Evolutionary conservation across 1,140 invertebrate genomes (phyloP).

Genomic region (Formica selysi): DNA sequence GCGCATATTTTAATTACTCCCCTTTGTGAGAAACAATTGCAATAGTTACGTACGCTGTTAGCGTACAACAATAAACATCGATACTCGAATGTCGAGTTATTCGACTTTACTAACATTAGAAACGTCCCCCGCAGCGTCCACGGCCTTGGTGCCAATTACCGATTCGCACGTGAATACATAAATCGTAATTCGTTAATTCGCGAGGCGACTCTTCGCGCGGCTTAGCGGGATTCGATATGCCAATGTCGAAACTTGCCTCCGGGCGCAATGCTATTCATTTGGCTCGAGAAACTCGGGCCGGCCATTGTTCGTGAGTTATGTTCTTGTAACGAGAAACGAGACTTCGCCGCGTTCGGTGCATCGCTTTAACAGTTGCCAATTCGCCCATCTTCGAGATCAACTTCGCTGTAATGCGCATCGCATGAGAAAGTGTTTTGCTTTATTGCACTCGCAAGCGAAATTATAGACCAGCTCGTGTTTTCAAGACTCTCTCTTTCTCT

Average conservation of each 20-base stretch:
- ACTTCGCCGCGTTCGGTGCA: conserved; percentile 39
- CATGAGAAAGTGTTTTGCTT: conserved; percentile 47
- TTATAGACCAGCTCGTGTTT: conserved; percentile 5
- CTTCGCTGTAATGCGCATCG: conserved; percentile 12
- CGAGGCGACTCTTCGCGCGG: conserved; percentile 40
- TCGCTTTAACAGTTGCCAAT: conserved; percentile 69
- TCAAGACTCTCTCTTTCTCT: background rate
- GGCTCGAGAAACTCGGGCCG: conserved; percentile 65
- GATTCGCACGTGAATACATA: conserved; percentile 72
- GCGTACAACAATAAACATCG: conserved; percentile 15
- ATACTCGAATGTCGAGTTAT: conserved; percentile 27
- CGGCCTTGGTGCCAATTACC: conserved; percentile 74
- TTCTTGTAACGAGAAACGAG: conserved; percentile 74
- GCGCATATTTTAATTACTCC: conserved; percentile 3
- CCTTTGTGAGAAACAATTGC: conserved; percentile 18
- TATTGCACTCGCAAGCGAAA: conserved; percentile 34
- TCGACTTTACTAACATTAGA: conserved; percentile 37
- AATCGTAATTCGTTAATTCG: conserved; percentile 78
- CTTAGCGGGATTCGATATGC: conserved; percentile 73
- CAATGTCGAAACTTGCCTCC: conserved; percentile 67
- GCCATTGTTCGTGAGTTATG: conserved; percentile 76
- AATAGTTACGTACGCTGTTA: conserved; percentile 15
- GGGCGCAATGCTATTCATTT: conserved; percentile 72
- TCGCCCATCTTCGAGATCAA: conserved; percentile 56
- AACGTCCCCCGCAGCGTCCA: conserved; percentile 60